Conservation (phyloP, 2,113 vertebrate genomes). For the Neolamprologus longior region DNA sequence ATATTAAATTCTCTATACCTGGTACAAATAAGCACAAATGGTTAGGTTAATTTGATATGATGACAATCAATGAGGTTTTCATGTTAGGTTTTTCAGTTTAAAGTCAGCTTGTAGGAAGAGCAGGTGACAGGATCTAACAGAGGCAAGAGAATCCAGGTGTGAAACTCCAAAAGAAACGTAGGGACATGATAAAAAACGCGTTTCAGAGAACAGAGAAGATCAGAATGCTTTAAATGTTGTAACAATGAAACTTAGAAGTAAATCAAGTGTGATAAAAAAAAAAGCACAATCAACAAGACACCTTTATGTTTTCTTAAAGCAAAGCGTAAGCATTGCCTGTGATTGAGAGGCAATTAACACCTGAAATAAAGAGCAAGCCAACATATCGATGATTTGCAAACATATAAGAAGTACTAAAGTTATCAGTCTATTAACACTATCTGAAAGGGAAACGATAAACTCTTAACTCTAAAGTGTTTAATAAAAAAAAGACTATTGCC, state of each 20-base stretch:
- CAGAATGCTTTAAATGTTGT: background rate
- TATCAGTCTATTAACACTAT: background rate
- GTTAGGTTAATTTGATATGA: background rate
- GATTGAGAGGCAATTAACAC: background rate
- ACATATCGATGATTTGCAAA: background rate
- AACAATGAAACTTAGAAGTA: background rate
- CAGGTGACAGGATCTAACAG: background rate
- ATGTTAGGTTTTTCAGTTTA: background rate
- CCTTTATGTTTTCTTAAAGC: fast-evolving
- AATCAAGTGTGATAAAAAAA: background rate
- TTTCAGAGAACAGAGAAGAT: background rate
- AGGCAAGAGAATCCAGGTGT: background rate
- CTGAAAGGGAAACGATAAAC: fast-evolving
- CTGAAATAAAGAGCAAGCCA: background rate
- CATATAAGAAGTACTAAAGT: background rate
- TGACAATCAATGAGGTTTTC: background rate
- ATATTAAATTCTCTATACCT: background rate
- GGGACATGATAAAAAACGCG: fast-evolving
- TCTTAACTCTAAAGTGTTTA: background rate
- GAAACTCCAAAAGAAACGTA: background rate
- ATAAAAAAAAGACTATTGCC: background rate
- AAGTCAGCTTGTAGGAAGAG: background rate
- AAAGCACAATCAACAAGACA: background rate
- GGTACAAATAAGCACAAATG: background rate
- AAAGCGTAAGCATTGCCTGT: fast-evolving